phyloP scores from a whole-genome alignment of 2,888 invertebrate species.

The Mesopsocus fuscifrons region DNA sequence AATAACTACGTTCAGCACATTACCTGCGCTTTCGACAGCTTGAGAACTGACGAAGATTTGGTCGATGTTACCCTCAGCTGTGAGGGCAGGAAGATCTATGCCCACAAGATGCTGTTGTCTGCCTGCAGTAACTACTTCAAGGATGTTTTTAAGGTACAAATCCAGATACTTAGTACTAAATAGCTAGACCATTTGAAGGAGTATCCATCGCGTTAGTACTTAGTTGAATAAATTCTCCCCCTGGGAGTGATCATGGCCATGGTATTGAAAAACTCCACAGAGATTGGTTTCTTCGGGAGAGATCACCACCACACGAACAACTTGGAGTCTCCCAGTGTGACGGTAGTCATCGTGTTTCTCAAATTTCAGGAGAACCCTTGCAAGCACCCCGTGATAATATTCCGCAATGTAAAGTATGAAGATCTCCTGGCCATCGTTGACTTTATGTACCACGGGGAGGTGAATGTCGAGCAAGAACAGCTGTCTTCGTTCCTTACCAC shows the following conservation, averaged over 20 bases:
- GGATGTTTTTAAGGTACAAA: conserved; percentile 10
- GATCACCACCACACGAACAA: too few relatives aligned
- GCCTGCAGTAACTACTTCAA: conserved; percentile 65
- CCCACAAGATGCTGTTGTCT: conserved; percentile 67
- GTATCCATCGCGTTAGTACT: background rate
- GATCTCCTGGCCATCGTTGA: conserved; percentile 60
- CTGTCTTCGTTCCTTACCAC: conserved; percentile 58
- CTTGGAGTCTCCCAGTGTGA: too few relatives aligned
- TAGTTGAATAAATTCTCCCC: background rate
- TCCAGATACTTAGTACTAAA: background rate
- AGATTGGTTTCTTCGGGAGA: too few relatives aligned
- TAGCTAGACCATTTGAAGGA: too few relatives aligned
- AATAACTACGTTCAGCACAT: conserved; percentile 63
- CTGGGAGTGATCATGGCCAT: too few relatives aligned
- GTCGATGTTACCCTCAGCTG: conserved; percentile 75
- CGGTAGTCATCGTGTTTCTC: too few relatives aligned
- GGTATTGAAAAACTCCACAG: too few relatives aligned
- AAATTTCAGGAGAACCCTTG: conserved; percentile 61
- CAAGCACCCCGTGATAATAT: conserved; percentile 62
- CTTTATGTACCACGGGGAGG: conserved; percentile 69
- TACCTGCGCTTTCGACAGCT: conserved; percentile 57
- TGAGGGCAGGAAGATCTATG: conserved; percentile 64
- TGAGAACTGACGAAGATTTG: conserved; percentile 36
- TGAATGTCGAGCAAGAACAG: conserved; percentile 61
- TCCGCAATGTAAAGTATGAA: conserved; percentile 56